Evolutionary conservation across 1,140 invertebrate species (phyloP).

Genomic region (Cryptotermes secundus): DNA sequence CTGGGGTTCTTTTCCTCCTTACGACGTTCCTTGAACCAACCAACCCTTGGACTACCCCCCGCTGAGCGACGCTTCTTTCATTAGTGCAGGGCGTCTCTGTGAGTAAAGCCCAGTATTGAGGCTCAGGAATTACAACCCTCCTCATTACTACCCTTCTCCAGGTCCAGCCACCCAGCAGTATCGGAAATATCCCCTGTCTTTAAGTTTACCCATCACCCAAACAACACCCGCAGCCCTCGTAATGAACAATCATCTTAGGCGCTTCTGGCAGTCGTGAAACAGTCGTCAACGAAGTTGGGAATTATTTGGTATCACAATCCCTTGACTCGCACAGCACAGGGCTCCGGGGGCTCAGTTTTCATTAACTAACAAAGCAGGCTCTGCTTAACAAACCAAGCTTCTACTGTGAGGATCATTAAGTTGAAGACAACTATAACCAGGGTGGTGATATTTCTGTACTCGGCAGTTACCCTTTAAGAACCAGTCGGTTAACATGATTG

Average conservation of each 20-base stretch:
- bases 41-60: neutral
- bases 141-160: neutral
- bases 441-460: no score
- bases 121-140: neutral
- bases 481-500: no score
- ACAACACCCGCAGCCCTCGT: neutral
- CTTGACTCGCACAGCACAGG: no score
- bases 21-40: constrained; percentile 17
- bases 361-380: no score
- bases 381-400: no score
- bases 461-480: no score
- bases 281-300: neutral
- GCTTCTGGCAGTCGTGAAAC: neutral
- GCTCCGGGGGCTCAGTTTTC: no score
- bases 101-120: constrained; percentile 18
- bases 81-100: neutral
- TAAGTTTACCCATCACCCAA: constrained; percentile 16
- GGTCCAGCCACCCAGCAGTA: neutral
- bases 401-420: no score
- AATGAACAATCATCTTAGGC: neutral
- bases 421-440: no score
- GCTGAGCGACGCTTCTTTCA: constrained; percentile 14
- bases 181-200: constrained; percentile 15
- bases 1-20: neutral
- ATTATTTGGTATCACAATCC: neutral